Evolutionary conservation across 35 echinoderm and acorn worm genomes (phyloP).

Genomic region (Holothuria glaberrima): DNA sequence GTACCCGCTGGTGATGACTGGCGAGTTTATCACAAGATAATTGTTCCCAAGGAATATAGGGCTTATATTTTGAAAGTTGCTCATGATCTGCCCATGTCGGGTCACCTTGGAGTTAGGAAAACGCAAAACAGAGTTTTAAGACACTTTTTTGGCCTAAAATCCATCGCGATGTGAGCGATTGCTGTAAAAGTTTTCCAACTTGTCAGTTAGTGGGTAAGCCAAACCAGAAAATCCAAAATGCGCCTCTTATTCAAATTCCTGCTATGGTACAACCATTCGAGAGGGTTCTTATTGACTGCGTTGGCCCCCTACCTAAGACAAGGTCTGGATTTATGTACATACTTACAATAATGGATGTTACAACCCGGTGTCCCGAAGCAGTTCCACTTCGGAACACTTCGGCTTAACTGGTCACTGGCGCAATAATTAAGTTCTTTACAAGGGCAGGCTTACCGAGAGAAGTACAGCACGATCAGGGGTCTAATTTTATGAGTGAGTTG

Average conservation of each 20-base stretch:
- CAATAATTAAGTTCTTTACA: constrained; percentile 58
- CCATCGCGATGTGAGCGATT: constrained; percentile 3
- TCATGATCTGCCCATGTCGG: constrained; percentile 55
- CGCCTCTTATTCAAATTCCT: constrained; percentile 68
- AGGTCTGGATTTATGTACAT: constrained; percentile 53
- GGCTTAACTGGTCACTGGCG: constrained; percentile 49
- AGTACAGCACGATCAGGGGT: constrained; percentile 71
- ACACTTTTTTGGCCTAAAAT: constrained; percentile 47
- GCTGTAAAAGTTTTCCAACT: constrained; percentile 50
- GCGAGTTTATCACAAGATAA: constrained; percentile 41
- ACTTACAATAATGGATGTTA: constrained; percentile 62
- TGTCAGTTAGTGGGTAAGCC: constrained; percentile 70
- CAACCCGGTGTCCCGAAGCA: constrained; percentile 67
- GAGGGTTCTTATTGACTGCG: constrained; percentile 61
- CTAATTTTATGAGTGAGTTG: constrained; percentile 58
- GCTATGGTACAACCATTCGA: constrained; percentile 52
- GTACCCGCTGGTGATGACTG: constrained; percentile 21
- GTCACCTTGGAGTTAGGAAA: constrained; percentile 57
- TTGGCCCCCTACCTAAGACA: constrained; percentile 66
- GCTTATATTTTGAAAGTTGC: constrained; percentile 27
- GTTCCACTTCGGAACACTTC: constrained; percentile 57
- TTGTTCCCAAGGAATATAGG: constrained; percentile 56
- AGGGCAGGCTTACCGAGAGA: constrained; percentile 53
- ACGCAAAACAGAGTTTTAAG: constrained; percentile 46
- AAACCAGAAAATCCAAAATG: constrained; percentile 38